phyloP scores from a whole-genome alignment of 2,888 invertebrate species.

The Mesoligia furuncula region DNA sequence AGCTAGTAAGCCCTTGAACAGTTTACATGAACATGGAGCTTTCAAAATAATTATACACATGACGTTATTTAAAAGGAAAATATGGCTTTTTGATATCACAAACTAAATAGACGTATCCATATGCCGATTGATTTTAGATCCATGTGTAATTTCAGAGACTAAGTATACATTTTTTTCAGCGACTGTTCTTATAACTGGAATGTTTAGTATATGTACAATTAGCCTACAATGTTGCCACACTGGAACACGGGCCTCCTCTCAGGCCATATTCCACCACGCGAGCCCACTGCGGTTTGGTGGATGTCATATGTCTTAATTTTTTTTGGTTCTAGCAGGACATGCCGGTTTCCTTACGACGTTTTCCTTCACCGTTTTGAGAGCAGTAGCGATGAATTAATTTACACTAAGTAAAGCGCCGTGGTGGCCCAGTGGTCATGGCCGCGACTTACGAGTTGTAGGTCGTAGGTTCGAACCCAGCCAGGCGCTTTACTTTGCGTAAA shows the following conservation, averaged over 20 bases:
- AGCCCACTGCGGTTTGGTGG: not conserved
- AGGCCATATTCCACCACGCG: not conserved
- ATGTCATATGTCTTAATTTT: not conserved
- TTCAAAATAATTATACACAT: constrained; percentile 13
- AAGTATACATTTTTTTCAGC: not conserved
- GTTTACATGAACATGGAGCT: not conserved
- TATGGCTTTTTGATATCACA: not conserved
- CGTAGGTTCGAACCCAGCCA: too few species aligned
- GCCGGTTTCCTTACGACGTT: not conserved
- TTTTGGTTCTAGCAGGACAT: too few species aligned
- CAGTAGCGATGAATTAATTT: not conserved
- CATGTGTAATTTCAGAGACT: not conserved
- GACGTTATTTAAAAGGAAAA: constrained; percentile 4
- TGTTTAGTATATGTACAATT: not conserved
- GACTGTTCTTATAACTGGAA: too few species aligned
- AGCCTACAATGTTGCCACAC: not conserved
- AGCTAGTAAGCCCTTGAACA: constrained; percentile 16
- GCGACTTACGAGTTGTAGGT: too few species aligned
- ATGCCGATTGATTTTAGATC: not conserved
- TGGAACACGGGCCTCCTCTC: not conserved
- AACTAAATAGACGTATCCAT: not conserved
- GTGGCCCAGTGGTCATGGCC: too few species aligned
- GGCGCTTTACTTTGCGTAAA: too few species aligned
- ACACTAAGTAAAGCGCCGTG: not conserved
- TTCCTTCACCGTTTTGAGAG: not conserved